A percentile compares a stretch with the other conserved stretches of the same genome.
phyloP scores from a whole-genome alignment of 2,888 invertebrate species.

The Boloria selene region DNA sequence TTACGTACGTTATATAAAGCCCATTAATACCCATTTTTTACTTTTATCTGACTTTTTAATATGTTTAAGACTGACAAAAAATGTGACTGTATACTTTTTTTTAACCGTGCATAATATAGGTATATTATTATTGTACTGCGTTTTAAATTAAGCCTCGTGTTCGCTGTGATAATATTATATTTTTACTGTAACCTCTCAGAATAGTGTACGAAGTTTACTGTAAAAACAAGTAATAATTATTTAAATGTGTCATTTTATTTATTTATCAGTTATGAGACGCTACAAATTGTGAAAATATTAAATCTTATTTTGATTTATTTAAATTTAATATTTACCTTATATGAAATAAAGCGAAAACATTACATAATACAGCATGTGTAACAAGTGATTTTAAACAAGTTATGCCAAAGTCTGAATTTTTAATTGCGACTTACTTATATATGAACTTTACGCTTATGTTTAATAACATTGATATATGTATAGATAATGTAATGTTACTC shows the following conservation, averaged over 20 bases:
- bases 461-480: background rate
- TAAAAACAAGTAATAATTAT: background rate
- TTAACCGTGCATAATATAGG: background rate
- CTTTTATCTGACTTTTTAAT: no score
- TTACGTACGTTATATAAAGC: no score
- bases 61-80: no score
- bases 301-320: background rate
- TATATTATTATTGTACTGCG: constrained; percentile 40
- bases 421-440: constrained; percentile 30
- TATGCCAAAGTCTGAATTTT: constrained; percentile 34
- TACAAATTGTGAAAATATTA: background rate
- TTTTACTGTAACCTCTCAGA: constrained; percentile 9
- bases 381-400: constrained; percentile 37
- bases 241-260: no score
- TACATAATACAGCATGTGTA: constrained; percentile 28
- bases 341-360: constrained; percentile 8
- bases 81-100: background rate
- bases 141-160: constrained; percentile 61
- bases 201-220: constrained; percentile 2
- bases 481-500: background rate
- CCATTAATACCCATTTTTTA: no score
- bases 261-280: background rate
- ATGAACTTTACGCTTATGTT: background rate
- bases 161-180: constrained; percentile 63
- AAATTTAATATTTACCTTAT: background rate